Evolutionary conservation across 2,797 vertebrate species (phyloP).

Genomic region (Halcyon chelicuti): DNA sequence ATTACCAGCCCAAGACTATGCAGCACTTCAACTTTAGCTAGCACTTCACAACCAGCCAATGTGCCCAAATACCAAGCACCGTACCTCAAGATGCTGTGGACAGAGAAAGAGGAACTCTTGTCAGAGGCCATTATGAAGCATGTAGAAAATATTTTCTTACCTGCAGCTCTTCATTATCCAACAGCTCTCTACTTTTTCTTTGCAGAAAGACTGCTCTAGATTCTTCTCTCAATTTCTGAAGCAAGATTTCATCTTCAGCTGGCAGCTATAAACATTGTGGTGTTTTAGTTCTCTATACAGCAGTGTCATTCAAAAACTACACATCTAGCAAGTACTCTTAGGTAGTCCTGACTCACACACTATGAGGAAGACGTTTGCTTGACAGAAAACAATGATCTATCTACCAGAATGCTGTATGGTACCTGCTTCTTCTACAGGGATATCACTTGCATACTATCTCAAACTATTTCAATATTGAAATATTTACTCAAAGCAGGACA

Average conservation of each 20-base stretch:
- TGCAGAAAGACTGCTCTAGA: constrained; percentile 98
- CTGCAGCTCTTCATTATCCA: constrained; percentile 98
- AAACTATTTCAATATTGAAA: not conserved
- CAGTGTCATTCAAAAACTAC: not conserved
- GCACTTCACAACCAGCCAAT: not conserved
- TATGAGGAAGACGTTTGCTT: not conserved
- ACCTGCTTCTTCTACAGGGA: not conserved
- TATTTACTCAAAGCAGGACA: not conserved
- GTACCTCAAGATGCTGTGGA: not conserved
- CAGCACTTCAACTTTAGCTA: not conserved
- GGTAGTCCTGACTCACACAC: rapidly evolving
- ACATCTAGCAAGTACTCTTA: not conserved
- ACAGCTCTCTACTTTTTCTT: constrained; percentile 95
- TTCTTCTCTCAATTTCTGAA: constrained; percentile 97
- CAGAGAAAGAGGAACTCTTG: not conserved
- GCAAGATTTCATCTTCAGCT: constrained; percentile 94
- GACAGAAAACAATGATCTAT: not conserved
- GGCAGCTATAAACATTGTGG: constrained; percentile 84
- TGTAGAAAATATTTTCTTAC: constrained; percentile 71
- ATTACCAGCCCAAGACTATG: not conserved
- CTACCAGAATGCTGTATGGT: not conserved
- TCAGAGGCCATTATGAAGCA: not conserved
- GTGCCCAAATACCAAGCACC: not conserved
- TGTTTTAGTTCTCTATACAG: not conserved
- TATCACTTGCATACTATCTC: not conserved